These are phyloP conservation scores for Mimas tiliae DNA, from an alignment of 2,888 invertebrate species.

Conservation along the genomic window DNA sequence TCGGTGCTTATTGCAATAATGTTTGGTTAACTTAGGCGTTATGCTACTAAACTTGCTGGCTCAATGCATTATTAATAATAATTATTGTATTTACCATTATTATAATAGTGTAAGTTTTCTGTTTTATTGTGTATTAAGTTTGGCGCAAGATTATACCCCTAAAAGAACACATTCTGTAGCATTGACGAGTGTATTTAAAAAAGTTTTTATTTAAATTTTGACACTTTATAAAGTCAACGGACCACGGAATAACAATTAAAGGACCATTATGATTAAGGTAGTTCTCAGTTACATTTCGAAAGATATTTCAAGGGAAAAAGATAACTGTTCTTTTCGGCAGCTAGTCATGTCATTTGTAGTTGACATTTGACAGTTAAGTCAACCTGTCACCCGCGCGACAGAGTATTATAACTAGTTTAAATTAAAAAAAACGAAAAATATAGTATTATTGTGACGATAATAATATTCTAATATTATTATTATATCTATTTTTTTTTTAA, in stretches of 20 bases:
- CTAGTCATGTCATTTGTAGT: conserved; percentile 77
- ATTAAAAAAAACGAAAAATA: conserved; percentile 32
- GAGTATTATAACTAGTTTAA: conserved; percentile 64
- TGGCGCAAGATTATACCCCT: conserved; percentile 34
- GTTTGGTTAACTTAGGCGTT: conserved; percentile 51
- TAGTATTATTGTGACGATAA: conserved; percentile 46
- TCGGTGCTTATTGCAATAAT: conserved; percentile 63
- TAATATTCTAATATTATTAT: conserved; percentile 62
- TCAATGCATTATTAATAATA: conserved; percentile 66
- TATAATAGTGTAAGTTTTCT: conserved; percentile 45
- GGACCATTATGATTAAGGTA: conserved; percentile 22
- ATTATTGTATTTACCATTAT: conserved; percentile 44
- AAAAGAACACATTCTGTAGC: conserved; percentile 14
- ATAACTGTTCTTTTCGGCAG: conserved; percentile 54
- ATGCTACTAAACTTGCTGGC: conserved; percentile 68
- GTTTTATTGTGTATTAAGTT: conserved; percentile 38
- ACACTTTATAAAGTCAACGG: conserved; percentile 3
- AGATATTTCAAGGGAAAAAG: not conserved
- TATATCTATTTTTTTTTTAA: conserved; percentile 60
- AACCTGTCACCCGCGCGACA: conserved; percentile 49
- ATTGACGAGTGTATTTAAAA: conserved; percentile 3
- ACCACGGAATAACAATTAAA: conserved; percentile 8
- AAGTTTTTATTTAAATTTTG: not conserved
- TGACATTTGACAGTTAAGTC: conserved; percentile 60
- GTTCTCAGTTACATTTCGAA: conserved; percentile 17